Evolutionary conservation across 2,888 invertebrate genomes (phyloP).

Genomic region (Lasioglossum pauxillum): DNA sequence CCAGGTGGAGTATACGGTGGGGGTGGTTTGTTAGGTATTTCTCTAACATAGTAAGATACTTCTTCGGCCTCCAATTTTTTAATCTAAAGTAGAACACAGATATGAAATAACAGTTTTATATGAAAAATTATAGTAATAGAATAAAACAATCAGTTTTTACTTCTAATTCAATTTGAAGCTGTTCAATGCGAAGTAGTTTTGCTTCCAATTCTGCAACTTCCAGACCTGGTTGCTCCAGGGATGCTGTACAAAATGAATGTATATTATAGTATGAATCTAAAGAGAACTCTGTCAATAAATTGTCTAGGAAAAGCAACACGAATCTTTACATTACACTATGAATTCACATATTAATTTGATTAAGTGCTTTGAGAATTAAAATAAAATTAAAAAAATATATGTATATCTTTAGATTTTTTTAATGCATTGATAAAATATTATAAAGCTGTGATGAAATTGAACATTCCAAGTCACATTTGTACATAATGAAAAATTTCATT

Average conservation of each 20-base stretch:
- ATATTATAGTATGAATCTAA: constrained; percentile 23
- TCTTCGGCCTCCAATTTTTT: constrained; percentile 87
- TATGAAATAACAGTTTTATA: background rate
- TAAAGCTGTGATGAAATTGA: constrained; percentile 72
- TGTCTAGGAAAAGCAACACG: constrained; percentile 72
- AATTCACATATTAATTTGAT: constrained; percentile 63
- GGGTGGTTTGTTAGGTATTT: constrained; percentile 91
- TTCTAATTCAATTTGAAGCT: constrained; percentile 88
- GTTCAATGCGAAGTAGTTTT: constrained; percentile 87
- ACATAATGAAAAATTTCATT: constrained; percentile 40
- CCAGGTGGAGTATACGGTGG: constrained; percentile 90
- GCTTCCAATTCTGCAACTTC: constrained; percentile 85
- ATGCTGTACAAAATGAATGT: constrained; percentile 72
- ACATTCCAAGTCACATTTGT: constrained; percentile 74
- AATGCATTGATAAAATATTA: constrained; percentile 72
- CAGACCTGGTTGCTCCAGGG: constrained; percentile 81
- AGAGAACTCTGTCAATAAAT: constrained; percentile 22
- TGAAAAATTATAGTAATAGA: background rate
- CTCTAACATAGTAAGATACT: constrained; percentile 87
- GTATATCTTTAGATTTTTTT: constrained; percentile 36
- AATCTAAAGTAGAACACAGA: constrained; percentile 83
- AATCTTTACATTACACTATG: constrained; percentile 71
- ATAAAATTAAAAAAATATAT: constrained; percentile 47
- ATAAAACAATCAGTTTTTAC: constrained; percentile 78
- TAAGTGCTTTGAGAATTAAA: constrained; percentile 67